A percentile compares a stretch with the other conserved stretches of the same genome.
Conservation (phyloP, 1,140 invertebrate genomes). For the Drosophila nikananu region DNA sequence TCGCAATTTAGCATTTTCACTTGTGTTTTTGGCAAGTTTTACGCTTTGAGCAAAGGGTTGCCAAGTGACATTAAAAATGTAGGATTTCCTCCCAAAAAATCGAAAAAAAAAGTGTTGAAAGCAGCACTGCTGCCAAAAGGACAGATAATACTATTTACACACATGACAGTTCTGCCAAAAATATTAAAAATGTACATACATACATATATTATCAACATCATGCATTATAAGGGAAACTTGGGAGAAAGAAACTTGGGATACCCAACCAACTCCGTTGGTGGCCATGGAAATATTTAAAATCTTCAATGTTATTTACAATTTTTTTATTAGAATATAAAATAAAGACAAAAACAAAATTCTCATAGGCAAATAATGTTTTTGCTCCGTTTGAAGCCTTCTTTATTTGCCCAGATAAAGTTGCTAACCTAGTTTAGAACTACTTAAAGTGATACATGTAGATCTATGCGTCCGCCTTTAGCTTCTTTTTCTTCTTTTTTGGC, state of each 20-base stretch:
- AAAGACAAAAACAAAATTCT: too few species aligned
- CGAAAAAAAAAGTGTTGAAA: neutral
- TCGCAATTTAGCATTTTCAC: neutral
- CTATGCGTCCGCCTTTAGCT: neutral
- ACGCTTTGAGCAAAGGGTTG: conserved; percentile 1
- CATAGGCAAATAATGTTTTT: neutral
- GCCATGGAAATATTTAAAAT: neutral
- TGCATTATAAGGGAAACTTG: neutral
- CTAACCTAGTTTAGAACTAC: neutral
- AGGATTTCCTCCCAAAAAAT: neutral
- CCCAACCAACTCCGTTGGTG: accelerated
- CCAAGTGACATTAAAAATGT: neutral
- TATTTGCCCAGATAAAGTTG: neutral
- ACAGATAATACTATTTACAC: too few species aligned
- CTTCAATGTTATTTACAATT: neutral
- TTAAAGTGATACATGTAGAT: neutral
- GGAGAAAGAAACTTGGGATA: neutral
- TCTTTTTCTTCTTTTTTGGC: conserved; percentile 7
- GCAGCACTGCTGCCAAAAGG: neutral
- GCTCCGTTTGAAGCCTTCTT: neutral
- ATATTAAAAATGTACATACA: neutral
- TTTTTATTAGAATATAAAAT: neutral
- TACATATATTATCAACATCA: neutral
- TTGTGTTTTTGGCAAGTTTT: neutral
- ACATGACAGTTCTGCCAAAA: neutral